Conservation (phyloP, 2,888 invertebrate species). For the Drosophila testacea region DNA sequence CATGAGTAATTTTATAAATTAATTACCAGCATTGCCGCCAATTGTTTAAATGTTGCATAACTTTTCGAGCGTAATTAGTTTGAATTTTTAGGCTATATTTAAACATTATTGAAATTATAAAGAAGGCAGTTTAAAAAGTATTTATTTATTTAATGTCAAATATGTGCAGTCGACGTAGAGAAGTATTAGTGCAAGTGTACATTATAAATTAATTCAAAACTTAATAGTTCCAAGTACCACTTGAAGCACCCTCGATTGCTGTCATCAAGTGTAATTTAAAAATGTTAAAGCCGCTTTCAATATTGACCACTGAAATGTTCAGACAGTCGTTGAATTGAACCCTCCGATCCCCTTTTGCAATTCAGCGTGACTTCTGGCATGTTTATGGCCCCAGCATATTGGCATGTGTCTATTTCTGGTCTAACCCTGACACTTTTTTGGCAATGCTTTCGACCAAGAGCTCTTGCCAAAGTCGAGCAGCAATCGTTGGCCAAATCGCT, state of each 20-base stretch:
- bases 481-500: conserved; percentile 68
- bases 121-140: not conserved
- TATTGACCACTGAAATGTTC: conserved; percentile 15
- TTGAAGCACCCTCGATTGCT: not conserved
- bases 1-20: conserved; percentile 67
- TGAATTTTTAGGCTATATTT: conserved; percentile 10
- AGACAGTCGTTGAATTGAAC: conserved; percentile 7
- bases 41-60: conserved; percentile 46
- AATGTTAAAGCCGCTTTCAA: conserved; percentile 34
- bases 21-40: conserved; percentile 54
- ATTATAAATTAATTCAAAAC: not conserved
- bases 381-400: conserved; percentile 66
- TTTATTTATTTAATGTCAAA: not conserved
- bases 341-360: not conserved
- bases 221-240: not conserved
- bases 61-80: conserved; percentile 58
- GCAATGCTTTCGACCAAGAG: conserved; percentile 50
- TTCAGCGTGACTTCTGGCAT: conserved; percentile 37
- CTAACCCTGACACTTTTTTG: conserved; percentile 77
- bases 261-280: conserved; percentile 14
- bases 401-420: conserved; percentile 73
- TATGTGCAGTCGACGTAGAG: too few species aligned
- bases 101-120: not conserved
- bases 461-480: conserved; percentile 56
- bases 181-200: not conserved